A percentile compares a stretch with the other conserved stretches of the same genome.
Evolutionary conservation across 2,113 vertebrate species (phyloP).

Genomic region (Petrocephalus microphthalmus): DNA sequence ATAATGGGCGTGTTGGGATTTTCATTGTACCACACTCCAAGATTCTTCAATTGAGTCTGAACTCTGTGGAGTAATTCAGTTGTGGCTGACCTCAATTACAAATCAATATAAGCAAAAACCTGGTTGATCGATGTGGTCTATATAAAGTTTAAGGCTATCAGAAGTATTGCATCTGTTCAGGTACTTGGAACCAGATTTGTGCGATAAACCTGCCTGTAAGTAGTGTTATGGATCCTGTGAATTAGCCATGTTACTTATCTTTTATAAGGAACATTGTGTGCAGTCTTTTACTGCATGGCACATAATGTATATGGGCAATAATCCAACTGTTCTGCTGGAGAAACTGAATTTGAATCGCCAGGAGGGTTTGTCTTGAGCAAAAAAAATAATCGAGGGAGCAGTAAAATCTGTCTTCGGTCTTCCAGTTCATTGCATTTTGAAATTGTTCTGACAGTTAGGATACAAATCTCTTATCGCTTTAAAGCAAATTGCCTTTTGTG

Average conservation of each 20-base stretch:
- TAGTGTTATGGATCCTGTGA: not conserved
- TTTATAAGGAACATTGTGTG: not conserved
- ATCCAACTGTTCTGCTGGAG: not conserved
- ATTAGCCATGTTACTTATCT: not conserved
- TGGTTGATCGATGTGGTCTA: not conserved
- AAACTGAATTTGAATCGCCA: not conserved
- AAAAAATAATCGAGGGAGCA: not conserved
- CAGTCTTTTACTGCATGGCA: not conserved
- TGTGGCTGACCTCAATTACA: not conserved
- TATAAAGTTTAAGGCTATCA: not conserved
- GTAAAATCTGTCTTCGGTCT: not conserved
- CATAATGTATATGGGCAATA: not conserved
- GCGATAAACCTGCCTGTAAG: not conserved
- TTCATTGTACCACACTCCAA: not conserved
- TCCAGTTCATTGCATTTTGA: not conserved
- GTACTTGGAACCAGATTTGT: not conserved
- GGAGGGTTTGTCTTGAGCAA: not conserved
- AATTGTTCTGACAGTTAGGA: conserved; percentile 16
- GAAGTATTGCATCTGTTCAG: not conserved
- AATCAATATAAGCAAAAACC: not conserved
- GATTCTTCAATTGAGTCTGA: not conserved
- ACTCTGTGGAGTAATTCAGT: not conserved
- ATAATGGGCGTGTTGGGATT: not conserved
- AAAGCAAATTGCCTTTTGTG: conserved; percentile 8
- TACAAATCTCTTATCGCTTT: conserved; percentile 10